Evolutionary conservation across 1,140 invertebrate species (phyloP), one percentile per base, ranked within the genome.

Genomic region (Scylla paramamosain): DNA sequence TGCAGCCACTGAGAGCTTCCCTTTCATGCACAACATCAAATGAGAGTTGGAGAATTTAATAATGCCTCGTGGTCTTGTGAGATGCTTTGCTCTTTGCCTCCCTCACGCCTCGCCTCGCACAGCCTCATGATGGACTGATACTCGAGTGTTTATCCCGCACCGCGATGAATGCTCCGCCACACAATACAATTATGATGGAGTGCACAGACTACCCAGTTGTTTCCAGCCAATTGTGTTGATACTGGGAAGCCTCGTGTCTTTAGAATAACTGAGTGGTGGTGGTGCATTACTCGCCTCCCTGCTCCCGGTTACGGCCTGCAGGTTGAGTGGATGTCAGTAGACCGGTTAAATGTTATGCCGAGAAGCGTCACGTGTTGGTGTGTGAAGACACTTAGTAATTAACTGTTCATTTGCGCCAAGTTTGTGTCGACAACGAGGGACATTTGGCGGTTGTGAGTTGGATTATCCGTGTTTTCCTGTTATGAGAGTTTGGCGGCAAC

Each of bases 21-120:
- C 67, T 77, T n/a, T n/a, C 67, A 25, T 77, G 67, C 4, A 20
- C 52, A 77, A 77, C 20, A 77, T 7, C 67, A n/a, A 77, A 77
- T n/a, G 67, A n/a, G 67, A 77, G 67, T n/a, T 77, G 67, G 67
- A 25, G 67, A 77, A 20, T 77, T 77, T 77, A 77, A 77, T 77
- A 77, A 77, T 77, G 67, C 67, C 8, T 77, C 25, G 10, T n/a
- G 67, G 67, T 77, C 20, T 25, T n/a, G 6, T 25, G 67, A 77
- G 67, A n/a, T n/a, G n/a, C 67, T n/a, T 25, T 39, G 25, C 20
- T 77, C 25, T 77, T 77, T n/a, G 20, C 67, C 10, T n/a, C 12
- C 67, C 20, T 77, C 6, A n/a, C 25, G 67, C 67, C 67, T 77
- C 25, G 67, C 67, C 67, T 77, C n/a, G 20, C 6, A 77, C n/a